Base-by-base conservation (phyloP, 2,113 vertebrate genomes). In the Todiramphus saurophagus region DNA sequence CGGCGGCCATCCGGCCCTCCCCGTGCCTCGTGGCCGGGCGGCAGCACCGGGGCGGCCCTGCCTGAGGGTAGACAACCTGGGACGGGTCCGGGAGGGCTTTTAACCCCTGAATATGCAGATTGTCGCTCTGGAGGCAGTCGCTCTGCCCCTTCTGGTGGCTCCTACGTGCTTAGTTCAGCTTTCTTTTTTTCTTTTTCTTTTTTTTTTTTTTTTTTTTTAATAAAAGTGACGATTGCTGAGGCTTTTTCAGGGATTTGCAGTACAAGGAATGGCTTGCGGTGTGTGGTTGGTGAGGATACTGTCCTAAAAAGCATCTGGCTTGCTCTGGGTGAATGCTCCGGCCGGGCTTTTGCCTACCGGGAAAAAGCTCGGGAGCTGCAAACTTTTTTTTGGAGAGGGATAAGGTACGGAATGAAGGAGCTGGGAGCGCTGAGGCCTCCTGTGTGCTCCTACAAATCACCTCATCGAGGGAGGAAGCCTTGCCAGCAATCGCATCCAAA, bases 261-360 rank as follows among this genome's bases (percentile, higher is more conserved):
- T 7, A 6, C 7, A 1, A 46, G 75, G n/a, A 8, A 1, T 12
- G 62, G 51, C 28, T 75, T 5, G 39, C 37, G 25, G 81, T 9
- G 0, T 3, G 30, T 19, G 31, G 55, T 64, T 8, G 4, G 1
- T 2, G 7, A 35, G 30, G 46, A 48, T 25, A 5, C 5, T 27
- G 48, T 10, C 51, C 21, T 24, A 21, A 74, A 70, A 70, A 87
- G 25, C 70, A 9, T 35, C 31, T 8, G 56, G 16, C 56, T 84
- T 5, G 43, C 19, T 25, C 25, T 3, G 2, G 7, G 30, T 1
- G 23, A 66, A 44, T 21, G 63, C 19, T 84, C 37, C 2, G 11
- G 7, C 16, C 3, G 37, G 7, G 81, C 27, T 89, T 77, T 41
- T 68, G 7, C 35, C 50, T 35, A 2, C 33, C 11, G 13, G 28